These are phyloP conservation scores for Scaptomyza reducta DNA, from an alignment of 2,888 invertebrate genomes.

Conservation along the genomic window DNA sequence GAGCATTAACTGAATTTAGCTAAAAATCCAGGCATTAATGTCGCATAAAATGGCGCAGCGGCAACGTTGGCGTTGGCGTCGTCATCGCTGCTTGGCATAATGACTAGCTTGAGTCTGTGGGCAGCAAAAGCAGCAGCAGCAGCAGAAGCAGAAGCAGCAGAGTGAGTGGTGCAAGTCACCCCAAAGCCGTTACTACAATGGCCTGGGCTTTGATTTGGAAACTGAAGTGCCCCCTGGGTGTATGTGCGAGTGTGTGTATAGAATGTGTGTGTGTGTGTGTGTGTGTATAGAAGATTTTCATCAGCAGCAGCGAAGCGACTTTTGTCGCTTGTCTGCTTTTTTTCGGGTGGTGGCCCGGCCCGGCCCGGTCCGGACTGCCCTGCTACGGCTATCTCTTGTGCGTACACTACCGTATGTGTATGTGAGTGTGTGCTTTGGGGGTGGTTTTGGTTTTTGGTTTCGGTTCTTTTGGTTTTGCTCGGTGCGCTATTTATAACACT, in stretches of 20 bases:
- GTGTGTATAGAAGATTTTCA: constrained; percentile 71
- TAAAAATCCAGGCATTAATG: constrained; percentile 67
- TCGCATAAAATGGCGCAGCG: constrained; percentile 52
- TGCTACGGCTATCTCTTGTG: constrained; percentile 41
- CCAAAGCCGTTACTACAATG: constrained; percentile 52
- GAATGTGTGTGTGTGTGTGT: constrained; percentile 15
- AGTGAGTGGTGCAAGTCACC: constrained; percentile 44
- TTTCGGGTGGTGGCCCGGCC: constrained; percentile 69
- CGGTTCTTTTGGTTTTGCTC: constrained; percentile 32
- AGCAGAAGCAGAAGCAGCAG: constrained; percentile 2
- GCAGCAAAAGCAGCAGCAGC: not conserved
- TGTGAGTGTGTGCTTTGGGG: constrained; percentile 37
- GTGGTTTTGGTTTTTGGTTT: constrained; percentile 58
- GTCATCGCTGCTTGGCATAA: constrained; percentile 51
- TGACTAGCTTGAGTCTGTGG: constrained; percentile 34
- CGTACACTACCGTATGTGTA: not conserved
- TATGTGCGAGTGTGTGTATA: constrained; percentile 5
- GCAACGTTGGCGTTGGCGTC: constrained; percentile 15
- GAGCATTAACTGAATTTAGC: constrained; percentile 68
- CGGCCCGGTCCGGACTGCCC: constrained; percentile 6
- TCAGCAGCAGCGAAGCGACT: constrained; percentile 53
- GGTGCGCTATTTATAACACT: constrained; percentile 58
- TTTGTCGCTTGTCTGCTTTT: constrained; percentile 65
- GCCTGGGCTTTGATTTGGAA: constrained; percentile 68
- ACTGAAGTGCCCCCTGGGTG: constrained; percentile 62